phyloP scores from a whole-genome alignment of 2,888 invertebrate genomes.

The Andrena hattorfiana region DNA sequence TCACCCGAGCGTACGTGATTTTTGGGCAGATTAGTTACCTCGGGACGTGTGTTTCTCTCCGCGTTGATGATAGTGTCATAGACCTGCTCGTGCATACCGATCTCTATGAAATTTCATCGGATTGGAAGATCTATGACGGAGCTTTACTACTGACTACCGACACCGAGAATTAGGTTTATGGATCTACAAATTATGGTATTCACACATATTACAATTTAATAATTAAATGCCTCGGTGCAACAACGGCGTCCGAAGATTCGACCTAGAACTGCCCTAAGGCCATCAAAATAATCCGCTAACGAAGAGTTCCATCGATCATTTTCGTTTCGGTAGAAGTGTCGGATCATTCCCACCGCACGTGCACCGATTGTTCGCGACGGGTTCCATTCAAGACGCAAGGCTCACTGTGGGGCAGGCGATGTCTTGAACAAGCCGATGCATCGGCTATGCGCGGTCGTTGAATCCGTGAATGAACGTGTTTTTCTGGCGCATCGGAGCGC shows the following conservation, averaged over 20 bases:
- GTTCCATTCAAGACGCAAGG: neutral
- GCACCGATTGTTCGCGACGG: neutral
- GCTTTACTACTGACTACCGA: too few species aligned
- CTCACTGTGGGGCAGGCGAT: neutral
- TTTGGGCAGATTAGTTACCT: constrained; percentile 13
- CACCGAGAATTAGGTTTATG: too few species aligned
- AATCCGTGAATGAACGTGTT: constrained; percentile 67
- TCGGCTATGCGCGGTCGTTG: constrained; percentile 8
- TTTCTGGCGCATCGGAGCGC: constrained; percentile 60
- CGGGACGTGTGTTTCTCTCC: neutral
- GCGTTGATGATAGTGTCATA: neutral
- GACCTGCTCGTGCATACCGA: neutral
- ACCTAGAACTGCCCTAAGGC: too few species aligned
- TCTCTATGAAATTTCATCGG: too few species aligned
- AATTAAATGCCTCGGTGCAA: too few species aligned
- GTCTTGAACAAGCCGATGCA: constrained; percentile 13
- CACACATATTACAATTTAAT: too few species aligned
- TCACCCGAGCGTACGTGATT: neutral
- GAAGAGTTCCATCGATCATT: too few species aligned
- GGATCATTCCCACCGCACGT: neutral
- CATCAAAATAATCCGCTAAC: too few species aligned
- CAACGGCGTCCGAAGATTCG: too few species aligned
- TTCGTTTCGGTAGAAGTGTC: too few species aligned
- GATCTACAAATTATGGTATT: too few species aligned
- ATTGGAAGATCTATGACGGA: too few species aligned